Evolutionary conservation across 2,113 vertebrate species (phyloP), one percentile per base, ranked within the genome.

Genomic region (Lepus europaeus): DNA sequence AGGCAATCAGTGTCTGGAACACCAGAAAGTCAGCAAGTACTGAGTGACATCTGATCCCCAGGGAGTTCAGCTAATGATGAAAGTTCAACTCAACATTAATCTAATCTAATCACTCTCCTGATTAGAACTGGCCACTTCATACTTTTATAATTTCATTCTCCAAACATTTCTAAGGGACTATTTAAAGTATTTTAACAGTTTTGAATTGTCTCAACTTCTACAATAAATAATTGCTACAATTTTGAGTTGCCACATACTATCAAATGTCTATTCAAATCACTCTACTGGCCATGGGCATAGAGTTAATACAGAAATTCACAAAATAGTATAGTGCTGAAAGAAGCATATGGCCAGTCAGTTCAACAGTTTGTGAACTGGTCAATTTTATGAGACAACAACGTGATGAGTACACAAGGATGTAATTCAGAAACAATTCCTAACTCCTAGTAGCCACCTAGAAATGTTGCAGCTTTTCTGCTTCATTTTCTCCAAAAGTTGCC

Each of bases 221-320:
- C 6, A 66, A 11, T 74, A 78, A 76, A 51, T 73, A 20, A 76
- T 14, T 14, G 25, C 9, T 61, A 66, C 0, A 16, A 68, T n/a
- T 66, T 80, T 9, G 17, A 61, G 63, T 73, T 17, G 9, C 8
- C 4, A 69, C 70, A 45, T 33, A 82, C 6, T 45, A 59, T 16
- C 27, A 10, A 39, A 8, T 27, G 17, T 87, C 36, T 78, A 39
- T 83, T 94, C 27, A 83, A 56, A 83, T 2, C 27, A 51, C 45
- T 66, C 29, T 76, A 22, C 36, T 23, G 11, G 22, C 2, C 22
- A 16, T 0, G 2, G 17, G 19, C 27, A 70, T 8, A 66, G 31
- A 66, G 31, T 91, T 93, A 33, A 45, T 66, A 45, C 7, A n/a
- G 27, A 76, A 88, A 85, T 45, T 89, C 76, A 92, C 86, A 87